Conservation (phyloP, 1,140 invertebrate species). For the Parasteatoda tepidariorum region DNA sequence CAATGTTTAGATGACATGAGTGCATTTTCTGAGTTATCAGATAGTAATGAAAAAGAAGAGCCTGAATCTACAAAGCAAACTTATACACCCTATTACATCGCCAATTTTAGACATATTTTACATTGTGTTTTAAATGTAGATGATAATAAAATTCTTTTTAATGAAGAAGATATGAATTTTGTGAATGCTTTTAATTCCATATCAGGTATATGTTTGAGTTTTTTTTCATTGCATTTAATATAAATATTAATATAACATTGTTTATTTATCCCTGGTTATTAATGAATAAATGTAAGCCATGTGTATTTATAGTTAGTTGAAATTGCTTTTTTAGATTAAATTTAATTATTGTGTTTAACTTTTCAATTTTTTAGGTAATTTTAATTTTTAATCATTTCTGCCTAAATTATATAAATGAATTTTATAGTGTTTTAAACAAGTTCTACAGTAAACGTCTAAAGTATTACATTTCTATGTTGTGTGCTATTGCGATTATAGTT, state of each 20-base stretch:
- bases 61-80: neutral
- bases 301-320: neutral
- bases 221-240: neutral
- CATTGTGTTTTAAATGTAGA: constrained; percentile 67
- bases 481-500: no score
- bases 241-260: neutral
- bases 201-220: constrained; percentile 64
- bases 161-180: constrained; percentile 67
- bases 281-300: neutral
- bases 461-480: no score
- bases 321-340: neutral
- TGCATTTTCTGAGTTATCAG: constrained; percentile 41
- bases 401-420: no score
- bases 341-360: neutral
- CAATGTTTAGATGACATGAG: neutral
- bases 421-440: no score
- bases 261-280: neutral
- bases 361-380: neutral
- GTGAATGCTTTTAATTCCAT: constrained; percentile 67
- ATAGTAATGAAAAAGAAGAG: constrained; percentile 17
- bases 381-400: neutral
- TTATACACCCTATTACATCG: constrained; percentile 66
- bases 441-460: no score
- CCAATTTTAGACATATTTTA: constrained; percentile 70
- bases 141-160: constrained; percentile 68